Evolutionary conservation across 2,888 invertebrate genomes (phyloP), one percentile per base, ranked within the genome.

Genomic region (Orthonevra nobilis): DNA sequence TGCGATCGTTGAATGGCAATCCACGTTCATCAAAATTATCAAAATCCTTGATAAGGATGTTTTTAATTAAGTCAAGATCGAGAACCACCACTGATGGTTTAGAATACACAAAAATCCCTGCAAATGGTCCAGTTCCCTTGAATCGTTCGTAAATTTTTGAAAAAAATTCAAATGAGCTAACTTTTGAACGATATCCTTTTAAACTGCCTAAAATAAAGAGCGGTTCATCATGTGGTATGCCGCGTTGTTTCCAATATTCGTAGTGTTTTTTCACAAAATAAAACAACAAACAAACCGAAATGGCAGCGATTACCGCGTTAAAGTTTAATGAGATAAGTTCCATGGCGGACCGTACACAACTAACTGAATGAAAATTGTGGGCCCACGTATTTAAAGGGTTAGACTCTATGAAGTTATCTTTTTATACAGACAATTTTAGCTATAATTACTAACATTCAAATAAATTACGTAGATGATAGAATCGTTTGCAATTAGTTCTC

Each of bases 21-120:
- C 86, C 87, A 14, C 88, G 86, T 19, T 86, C 85, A 34, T 83
- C 84, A 40, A 89, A 89, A 40, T 83, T 69, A 4, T 83, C 83
- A 0, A 86, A 85, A 73, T 88, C 84, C n/a, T 77, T 85, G 5
- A 82, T 75, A 0, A 89, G 63, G 14, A 89, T 84, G 17, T 82
- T 81, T 26, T 83, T 84, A 1, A 88, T 83, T 14, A 88, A 75
- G 10, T 89, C 84, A 28, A 87, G 74, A 52, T 89, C 88, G 28
- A 85, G 73, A 15, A 86, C 81, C 20, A 89, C 15, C 1, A 86
- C 66, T 30, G 84, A 83, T 0, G 89, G 87, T n/a, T 83, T 84
- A 0, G 85, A 66, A 32, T 85, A 82, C 5, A 84, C 82, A 81
- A 84, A 89, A 58, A 86, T 84, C 0, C 89, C 89, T n/a, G 85